Conservation (phyloP, 53 echinoderm and acorn worm species). For the Zoroaster sp. region DNA sequence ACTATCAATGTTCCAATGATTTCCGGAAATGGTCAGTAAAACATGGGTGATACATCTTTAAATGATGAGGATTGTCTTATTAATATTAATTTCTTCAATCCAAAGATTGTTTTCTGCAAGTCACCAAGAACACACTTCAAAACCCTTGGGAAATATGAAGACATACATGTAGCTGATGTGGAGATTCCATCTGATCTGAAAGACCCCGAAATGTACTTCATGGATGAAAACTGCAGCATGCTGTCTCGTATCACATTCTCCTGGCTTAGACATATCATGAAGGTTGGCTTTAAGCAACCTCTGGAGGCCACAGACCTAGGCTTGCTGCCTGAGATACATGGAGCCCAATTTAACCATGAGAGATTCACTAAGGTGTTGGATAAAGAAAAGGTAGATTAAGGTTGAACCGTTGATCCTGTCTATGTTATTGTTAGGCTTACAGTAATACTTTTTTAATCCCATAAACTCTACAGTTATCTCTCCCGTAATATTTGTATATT, state of each 20-base stretch:
- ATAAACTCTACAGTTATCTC: too few species aligned
- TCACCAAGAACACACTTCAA: not conserved
- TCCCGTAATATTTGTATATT: too few species aligned
- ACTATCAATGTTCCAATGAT: not conserved
- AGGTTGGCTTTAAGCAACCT: constrained; percentile 61
- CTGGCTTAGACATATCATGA: constrained; percentile 39
- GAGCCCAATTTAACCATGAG: constrained; percentile 64
- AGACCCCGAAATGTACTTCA: constrained; percentile 15
- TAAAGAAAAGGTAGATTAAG: constrained; percentile 49
- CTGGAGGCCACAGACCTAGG: constrained; percentile 73
- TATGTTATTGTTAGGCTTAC: not conserved
- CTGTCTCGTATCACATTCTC: constrained; percentile 35
- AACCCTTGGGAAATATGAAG: not conserved
- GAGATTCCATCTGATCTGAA: constrained; percentile 13
- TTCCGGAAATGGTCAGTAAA: not conserved
- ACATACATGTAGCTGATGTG: not conserved
- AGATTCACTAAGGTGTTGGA: constrained; percentile 62
- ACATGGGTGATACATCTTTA: too few species aligned
- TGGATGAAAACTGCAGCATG: constrained; percentile 36
- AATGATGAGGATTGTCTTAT: not conserved
- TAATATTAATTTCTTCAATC: not conserved
- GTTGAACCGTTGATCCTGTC: not conserved
- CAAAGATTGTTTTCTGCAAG: not conserved
- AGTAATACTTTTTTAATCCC: too few species aligned
- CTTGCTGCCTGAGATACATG: constrained; percentile 53